A percentile compares a stretch with the other conserved stretches of the same genome.
These are phyloP conservation scores for Hesperia comma DNA, from an alignment of 2,888 invertebrate genomes.

Conservation along the genomic window DNA sequence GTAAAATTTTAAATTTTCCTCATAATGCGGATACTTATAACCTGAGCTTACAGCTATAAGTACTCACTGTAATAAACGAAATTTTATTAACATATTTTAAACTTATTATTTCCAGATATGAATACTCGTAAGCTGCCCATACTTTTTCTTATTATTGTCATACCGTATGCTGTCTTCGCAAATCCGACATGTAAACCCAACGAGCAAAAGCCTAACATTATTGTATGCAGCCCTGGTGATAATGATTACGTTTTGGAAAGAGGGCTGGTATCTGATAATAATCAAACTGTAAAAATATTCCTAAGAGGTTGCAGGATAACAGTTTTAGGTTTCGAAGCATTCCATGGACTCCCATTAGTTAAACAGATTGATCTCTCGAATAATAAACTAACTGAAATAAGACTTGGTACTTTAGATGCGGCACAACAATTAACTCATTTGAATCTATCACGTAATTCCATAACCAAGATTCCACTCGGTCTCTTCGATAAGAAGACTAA, in stretches of 20 bases:
- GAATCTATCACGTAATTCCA: conserved; percentile 58
- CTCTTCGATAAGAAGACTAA: conserved; percentile 59
- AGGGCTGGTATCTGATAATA: conserved; percentile 55
- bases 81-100: too few species aligned
- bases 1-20: too few species aligned
- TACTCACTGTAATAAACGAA: too few species aligned
- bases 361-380: conserved; percentile 59
- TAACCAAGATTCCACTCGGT: conserved; percentile 57
- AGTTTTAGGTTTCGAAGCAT: conserved; percentile 54
- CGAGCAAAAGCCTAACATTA: not conserved
- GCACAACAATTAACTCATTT: conserved; percentile 50
- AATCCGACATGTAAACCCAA: conserved; percentile 41
- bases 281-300: conserved; percentile 48
- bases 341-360: conserved; percentile 53
- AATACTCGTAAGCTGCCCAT: not conserved
- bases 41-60: too few species aligned
- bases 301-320: conserved; percentile 53
- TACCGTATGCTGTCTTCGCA: not conserved
- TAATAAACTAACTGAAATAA: conserved; percentile 56
- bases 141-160: not conserved
- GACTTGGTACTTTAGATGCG: conserved; percentile 59
- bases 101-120: conserved; percentile 39
- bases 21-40: too few species aligned
- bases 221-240: conserved; percentile 47
- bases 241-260: conserved; percentile 49